Percentiles rank a stretch among this genome's conserved stretches.
Conservation (phyloP, 2,113 vertebrate genomes). For the Drymodes brunneopygia region DNA sequence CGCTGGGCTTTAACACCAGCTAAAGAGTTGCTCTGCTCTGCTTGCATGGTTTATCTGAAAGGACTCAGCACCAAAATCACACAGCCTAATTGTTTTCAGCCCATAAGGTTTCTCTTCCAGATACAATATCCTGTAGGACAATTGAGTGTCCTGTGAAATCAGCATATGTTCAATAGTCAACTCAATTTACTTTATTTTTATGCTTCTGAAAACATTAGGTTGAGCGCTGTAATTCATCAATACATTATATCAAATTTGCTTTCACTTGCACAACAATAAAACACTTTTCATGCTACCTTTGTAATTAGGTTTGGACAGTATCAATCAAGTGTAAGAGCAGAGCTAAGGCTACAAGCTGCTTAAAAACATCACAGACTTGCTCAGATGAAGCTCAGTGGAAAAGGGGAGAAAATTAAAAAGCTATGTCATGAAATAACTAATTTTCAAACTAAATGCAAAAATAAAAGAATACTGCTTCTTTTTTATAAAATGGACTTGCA, state of each 20-base stretch:
- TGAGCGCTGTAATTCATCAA: neutral
- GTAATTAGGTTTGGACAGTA: neutral
- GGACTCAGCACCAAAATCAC: constrained; percentile 65
- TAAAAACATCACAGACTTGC: neutral
- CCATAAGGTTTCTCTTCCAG: constrained; percentile 55
- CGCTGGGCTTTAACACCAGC: constrained; percentile 65
- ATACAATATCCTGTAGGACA: constrained; percentile 52
- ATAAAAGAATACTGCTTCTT: neutral
- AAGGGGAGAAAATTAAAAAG: neutral
- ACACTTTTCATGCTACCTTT: neutral
- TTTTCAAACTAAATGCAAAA: neutral
- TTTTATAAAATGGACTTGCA: neutral
- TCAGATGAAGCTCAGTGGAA: neutral
- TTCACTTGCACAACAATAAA: neutral
- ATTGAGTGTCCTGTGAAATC: constrained; percentile 29
- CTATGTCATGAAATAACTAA: neutral
- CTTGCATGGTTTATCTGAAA: constrained; percentile 68
- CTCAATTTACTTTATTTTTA: neutral
- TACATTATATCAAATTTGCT: neutral
- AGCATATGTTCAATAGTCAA: neutral
- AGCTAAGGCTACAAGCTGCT: neutral
- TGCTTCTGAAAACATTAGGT: neutral
- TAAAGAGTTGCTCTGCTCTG: constrained; percentile 60
- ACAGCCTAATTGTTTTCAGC: constrained; percentile 74
- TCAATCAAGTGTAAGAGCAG: neutral